Conservation (phyloP, 2,888 invertebrate genomes). For the Lithophane socia region DNA sequence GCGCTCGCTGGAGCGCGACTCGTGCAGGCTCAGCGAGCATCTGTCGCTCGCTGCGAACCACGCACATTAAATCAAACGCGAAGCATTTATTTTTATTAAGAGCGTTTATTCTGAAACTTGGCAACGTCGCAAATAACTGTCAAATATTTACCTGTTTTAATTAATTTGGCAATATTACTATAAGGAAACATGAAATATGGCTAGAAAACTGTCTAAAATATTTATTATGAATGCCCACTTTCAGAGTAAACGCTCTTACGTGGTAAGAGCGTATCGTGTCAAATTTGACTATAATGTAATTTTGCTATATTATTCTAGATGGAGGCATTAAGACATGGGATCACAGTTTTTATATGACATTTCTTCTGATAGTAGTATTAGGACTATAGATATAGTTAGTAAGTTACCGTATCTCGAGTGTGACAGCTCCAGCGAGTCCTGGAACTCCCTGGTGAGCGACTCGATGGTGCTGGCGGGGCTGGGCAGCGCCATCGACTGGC, state of each 20-base stretch:
- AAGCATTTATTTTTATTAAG: background rate
- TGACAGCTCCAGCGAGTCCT: constrained; percentile 93
- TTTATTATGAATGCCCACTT: no score
- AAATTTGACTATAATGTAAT: no score
- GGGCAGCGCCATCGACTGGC: constrained; percentile 90
- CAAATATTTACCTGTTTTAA: no score
- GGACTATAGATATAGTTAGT: background rate
- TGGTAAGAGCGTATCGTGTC: no score
- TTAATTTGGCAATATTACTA: no score
- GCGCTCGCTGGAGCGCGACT: constrained; percentile 73
- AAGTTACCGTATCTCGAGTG: constrained; percentile 81
- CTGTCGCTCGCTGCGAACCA: constrained; percentile 66
- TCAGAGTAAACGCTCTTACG: no score
- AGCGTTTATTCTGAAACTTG: no score
- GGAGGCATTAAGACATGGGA: background rate
- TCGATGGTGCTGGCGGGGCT: constrained; percentile 95
- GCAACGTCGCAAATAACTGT: no score
- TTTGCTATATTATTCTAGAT: no score
- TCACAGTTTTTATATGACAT: background rate
- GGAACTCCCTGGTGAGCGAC: constrained; percentile 95
- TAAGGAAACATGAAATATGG: no score
- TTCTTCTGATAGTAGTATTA: background rate
- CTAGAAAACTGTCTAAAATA: no score
- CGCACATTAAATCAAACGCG: background rate
- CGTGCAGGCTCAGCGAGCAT: constrained; percentile 70